These are phyloP conservation scores for Muntiacus muntjak DNA, from an alignment of 2,113 vertebrate genomes.

Conservation along the genomic window DNA sequence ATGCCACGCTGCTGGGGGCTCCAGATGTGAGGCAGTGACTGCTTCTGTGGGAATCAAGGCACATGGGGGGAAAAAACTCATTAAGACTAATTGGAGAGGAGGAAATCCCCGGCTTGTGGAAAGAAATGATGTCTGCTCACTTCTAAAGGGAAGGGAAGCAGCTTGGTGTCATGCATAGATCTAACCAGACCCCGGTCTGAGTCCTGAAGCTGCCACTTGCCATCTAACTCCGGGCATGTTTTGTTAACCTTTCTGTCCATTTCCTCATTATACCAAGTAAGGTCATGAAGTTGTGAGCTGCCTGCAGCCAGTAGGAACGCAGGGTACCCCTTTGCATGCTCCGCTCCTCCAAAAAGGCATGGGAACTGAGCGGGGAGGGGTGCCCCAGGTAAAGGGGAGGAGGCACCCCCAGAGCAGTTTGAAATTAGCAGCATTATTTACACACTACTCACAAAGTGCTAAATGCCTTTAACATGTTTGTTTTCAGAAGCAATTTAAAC, in stretches of 20 bases:
- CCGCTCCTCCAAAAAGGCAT: background rate
- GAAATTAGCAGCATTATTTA: constrained; percentile 39
- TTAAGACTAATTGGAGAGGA: constrained; percentile 59
- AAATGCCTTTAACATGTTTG: constrained; percentile 48
- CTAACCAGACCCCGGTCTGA: background rate
- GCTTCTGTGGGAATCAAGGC: background rate
- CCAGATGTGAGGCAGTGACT: background rate
- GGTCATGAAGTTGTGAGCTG: background rate
- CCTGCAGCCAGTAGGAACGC: background rate
- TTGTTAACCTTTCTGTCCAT: background rate
- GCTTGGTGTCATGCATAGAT: background rate
- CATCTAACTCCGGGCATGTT: background rate
- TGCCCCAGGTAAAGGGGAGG: background rate
- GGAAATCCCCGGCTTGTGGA: background rate
- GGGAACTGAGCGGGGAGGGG: background rate
- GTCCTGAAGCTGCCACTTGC: background rate
- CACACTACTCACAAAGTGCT: background rate
- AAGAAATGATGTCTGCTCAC: background rate
- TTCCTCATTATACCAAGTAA: background rate
- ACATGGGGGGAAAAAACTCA: constrained; percentile 4
- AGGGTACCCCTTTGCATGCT: background rate
- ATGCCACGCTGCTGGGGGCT: background rate
- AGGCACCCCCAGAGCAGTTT: background rate
- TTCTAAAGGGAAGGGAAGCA: constrained; percentile 25
- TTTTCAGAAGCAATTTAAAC: constrained; percentile 51